phyloP scores from a whole-genome alignment of 2,113 vertebrate genomes.

The Varanus komodoensis region DNA sequence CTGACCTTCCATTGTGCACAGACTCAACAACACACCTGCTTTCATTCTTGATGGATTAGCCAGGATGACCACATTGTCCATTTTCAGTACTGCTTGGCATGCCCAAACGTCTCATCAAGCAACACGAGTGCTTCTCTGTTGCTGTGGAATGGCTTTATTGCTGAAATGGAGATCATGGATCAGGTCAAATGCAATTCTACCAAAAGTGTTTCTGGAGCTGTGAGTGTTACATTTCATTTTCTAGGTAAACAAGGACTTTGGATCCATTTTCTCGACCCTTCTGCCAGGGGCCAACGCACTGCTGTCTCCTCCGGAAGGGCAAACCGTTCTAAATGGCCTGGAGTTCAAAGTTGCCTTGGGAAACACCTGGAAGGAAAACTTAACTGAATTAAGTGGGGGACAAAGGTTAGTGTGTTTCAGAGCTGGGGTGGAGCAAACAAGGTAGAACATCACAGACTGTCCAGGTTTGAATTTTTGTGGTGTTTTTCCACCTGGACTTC shows the following conservation, averaged over 20 bases:
- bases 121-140: not conserved
- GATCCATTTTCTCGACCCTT: constrained; percentile 94
- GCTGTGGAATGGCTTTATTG: not conserved
- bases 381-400: constrained; percentile 95
- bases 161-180: not conserved
- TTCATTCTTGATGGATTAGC: not conserved
- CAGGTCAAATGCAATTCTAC: not conserved
- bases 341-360: constrained; percentile 95
- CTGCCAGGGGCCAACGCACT: constrained; percentile 90
- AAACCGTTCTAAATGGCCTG: constrained; percentile 84
- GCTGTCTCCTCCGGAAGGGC: constrained; percentile 81
- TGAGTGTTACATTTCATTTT: constrained; percentile 37
- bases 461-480: not conserved
- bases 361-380: constrained; percentile 96
- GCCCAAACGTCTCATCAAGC: not conserved
- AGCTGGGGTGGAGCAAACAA: no score
- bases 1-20: not conserved
- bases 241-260: constrained; percentile 95
- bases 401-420: constrained; percentile 83
- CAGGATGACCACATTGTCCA: not conserved
- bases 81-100: not conserved
- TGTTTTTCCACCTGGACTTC: not conserved
- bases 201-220: not conserved
- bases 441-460: not conserved
- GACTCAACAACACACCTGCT: fast-evolving